Conservation (phyloP, 2,113 vertebrate genomes). For the Sarotherodon lohbergeri region DNA sequence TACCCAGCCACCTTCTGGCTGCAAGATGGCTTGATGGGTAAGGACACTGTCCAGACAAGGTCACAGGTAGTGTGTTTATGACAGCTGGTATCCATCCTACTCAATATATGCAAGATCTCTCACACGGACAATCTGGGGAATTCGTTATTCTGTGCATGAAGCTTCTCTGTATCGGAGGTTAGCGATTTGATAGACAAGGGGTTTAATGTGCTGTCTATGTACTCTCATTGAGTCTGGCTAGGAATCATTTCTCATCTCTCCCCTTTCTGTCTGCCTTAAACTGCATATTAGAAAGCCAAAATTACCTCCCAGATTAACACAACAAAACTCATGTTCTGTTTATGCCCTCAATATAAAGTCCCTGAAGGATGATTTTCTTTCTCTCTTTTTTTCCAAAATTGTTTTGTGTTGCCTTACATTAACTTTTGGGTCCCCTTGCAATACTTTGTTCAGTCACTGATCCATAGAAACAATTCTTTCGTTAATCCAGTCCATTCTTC, state of each 20-base stretch:
- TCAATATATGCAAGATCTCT: neutral
- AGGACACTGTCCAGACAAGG: neutral
- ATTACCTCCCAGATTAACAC: neutral
- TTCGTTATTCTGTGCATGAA: neutral
- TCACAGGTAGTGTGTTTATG: neutral
- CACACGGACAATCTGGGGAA: neutral
- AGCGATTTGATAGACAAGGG: neutral
- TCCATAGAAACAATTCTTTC: neutral
- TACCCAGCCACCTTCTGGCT: neutral
- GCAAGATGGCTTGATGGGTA: neutral
- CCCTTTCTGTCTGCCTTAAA: neutral
- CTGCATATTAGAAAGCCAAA: neutral
- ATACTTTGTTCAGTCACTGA: neutral
- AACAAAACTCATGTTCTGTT: neutral
- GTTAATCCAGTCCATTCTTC: neutral
- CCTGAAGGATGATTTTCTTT: neutral
- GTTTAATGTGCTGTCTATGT: neutral
- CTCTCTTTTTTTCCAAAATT: neutral
- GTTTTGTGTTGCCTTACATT: neutral
- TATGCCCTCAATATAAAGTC: neutral
- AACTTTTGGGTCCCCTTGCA: neutral
- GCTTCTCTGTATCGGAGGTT: neutral
- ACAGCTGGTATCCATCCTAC: constrained; percentile 9
- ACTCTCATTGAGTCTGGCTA: neutral
- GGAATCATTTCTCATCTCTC: neutral